A percentile compares a stretch with the other conserved stretches of the same genome.
Evolutionary conservation across 2,888 invertebrate species (phyloP).

Genomic region (Agrotis segetum): DNA sequence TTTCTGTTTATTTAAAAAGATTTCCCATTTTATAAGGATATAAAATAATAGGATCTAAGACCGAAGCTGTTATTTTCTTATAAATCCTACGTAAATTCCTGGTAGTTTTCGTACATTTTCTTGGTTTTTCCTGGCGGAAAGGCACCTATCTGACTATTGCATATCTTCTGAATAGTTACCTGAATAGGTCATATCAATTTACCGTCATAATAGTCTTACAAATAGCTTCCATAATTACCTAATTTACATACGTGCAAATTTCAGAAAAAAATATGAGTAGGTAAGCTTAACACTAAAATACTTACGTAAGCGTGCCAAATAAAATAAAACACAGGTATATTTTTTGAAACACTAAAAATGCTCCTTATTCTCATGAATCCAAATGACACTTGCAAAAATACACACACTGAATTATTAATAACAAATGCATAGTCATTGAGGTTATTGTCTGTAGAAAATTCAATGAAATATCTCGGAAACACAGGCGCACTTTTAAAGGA

Average conservation of each 20-base stretch:
- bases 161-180: not conserved
- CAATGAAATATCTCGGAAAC: conserved; percentile 3
- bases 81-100: not conserved
- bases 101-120: not conserved
- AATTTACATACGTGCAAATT: not conserved
- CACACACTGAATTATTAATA: conserved; percentile 64
- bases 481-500: conserved; percentile 25
- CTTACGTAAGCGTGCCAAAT: conserved; percentile 24
- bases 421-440: conserved; percentile 64
- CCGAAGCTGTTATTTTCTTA: not conserved
- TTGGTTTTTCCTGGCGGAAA: not conserved
- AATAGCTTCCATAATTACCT: not conserved
- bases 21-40: not conserved
- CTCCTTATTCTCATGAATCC: conserved; percentile 29
- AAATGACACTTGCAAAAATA: conserved; percentile 50
- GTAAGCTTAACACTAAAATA: not conserved
- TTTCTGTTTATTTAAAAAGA: not conserved
- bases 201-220: not conserved
- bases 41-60: not conserved
- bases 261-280: not conserved
- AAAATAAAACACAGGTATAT: conserved; percentile 8
- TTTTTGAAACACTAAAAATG: conserved; percentile 16
- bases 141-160: not conserved
- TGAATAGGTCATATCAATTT: not conserved
- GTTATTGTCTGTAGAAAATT: conserved; percentile 53